phyloP scores from a whole-genome alignment of 1,140 invertebrate species.

The Sminthurides bifidus region DNA sequence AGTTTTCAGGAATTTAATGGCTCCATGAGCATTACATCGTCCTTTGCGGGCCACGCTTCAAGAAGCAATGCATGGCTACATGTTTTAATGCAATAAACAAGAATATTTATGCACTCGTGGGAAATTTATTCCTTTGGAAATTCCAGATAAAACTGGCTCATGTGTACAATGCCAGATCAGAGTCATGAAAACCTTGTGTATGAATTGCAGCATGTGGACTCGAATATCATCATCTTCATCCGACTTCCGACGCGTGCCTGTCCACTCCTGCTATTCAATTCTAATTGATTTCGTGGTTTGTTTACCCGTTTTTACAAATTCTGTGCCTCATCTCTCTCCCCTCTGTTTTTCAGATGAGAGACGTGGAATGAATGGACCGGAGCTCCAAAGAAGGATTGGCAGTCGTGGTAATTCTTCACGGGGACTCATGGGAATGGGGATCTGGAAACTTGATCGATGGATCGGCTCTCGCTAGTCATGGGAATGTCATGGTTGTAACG shows the following conservation, averaged over 20 bases:
- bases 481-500: constrained; percentile 77
- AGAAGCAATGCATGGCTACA: too few species aligned
- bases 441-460: constrained; percentile 75
- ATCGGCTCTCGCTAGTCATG: constrained; percentile 70
- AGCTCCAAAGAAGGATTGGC: constrained; percentile 36
- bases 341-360: constrained; percentile 6
- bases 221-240: background rate
- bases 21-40: too few species aligned
- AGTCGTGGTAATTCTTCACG: constrained; percentile 70
- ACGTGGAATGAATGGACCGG: background rate
- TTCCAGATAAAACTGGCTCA: too few species aligned
- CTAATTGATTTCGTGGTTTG: background rate
- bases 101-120: too few species aligned
- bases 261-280: background rate
- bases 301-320: background rate
- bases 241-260: too few species aligned
- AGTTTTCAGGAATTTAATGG: too few species aligned
- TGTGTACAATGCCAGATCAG: background rate
- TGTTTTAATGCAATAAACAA: too few species aligned
- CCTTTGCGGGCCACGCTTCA: too few species aligned
- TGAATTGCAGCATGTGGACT: background rate
- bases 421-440: constrained; percentile 73
- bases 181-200: background rate
- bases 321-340: background rate
- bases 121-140: too few species aligned